These are phyloP conservation scores for Synergus laeviventris DNA, from an alignment of 2,888 invertebrate genomes.

Conservation along the genomic window DNA sequence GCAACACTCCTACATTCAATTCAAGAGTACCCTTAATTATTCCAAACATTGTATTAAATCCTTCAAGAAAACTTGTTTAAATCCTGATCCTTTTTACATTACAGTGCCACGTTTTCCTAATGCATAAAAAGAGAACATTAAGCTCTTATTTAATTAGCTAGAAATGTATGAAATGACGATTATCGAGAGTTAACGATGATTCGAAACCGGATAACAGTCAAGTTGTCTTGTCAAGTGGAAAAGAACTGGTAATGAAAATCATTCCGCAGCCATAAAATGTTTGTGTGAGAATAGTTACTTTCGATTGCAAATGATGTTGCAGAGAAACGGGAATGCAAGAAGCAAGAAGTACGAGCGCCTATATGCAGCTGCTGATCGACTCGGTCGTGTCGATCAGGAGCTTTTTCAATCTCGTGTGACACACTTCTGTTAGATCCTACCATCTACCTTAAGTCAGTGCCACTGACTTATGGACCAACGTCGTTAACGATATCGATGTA, in stretches of 20 bases:
- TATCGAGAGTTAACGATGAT: slow-evolving; percentile 9
- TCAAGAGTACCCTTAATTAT: background rate
- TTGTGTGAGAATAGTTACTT: slow-evolving; percentile 30
- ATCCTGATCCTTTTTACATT: background rate
- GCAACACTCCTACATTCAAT: background rate
- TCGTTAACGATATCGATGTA: slow-evolving; percentile 1
- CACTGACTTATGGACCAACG: background rate
- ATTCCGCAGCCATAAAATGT: background rate
- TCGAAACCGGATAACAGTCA: slow-evolving; percentile 3
- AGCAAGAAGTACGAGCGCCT: slow-evolving; percentile 20
- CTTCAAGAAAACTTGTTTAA: background rate
- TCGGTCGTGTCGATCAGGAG: slow-evolving; percentile 16
- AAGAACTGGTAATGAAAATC: slow-evolving; percentile 12
- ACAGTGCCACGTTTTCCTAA: background rate
- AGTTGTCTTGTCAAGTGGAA: background rate
- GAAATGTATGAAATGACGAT: slow-evolving; percentile 31
- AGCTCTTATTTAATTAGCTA: slow-evolving; percentile 14
- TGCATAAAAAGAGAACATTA: background rate
- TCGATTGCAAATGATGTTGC: slow-evolving; percentile 35
- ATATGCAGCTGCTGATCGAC: slow-evolving; percentile 27
- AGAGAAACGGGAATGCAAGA: slow-evolving; percentile 10
- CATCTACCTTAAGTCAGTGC: background rate
- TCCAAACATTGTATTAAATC: background rate
- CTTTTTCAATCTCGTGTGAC: slow-evolving; percentile 36
- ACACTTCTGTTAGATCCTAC: slow-evolving; percentile 24